Conservation (phyloP, 2,888 invertebrate species). For the Patella caerulea region DNA sequence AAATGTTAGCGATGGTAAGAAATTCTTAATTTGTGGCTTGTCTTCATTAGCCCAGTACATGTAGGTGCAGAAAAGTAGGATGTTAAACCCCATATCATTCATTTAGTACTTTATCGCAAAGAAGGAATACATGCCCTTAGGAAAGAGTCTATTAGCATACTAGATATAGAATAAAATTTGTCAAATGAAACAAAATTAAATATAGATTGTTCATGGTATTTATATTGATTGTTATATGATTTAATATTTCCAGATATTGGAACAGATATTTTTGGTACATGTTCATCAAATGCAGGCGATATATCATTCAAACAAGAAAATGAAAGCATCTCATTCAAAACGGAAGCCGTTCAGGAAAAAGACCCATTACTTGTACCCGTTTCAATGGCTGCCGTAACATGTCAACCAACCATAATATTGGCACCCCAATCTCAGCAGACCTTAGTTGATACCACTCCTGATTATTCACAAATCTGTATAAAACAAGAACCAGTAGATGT, state of each 20-base stretch:
- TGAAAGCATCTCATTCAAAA: slow-evolving; percentile 73
- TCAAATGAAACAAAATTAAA: too few relatives aligned
- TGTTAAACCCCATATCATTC: too few relatives aligned
- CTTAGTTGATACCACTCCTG: slow-evolving; percentile 24
- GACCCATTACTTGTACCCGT: neutral
- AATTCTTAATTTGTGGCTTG: slow-evolving; percentile 20
- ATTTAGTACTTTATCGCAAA: too few relatives aligned
- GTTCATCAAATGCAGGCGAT: slow-evolving; percentile 73
- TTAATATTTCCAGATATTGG: slow-evolving; percentile 81
- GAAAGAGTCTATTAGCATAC: too few relatives aligned
- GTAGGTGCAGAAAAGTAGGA: too few relatives aligned
- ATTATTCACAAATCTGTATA: slow-evolving; percentile 80
- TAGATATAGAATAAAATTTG: too few relatives aligned
- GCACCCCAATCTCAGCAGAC: slow-evolving; percentile 41
- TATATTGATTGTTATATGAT: too few relatives aligned
- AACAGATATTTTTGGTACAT: slow-evolving; percentile 85
- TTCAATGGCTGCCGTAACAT: slow-evolving; percentile 48
- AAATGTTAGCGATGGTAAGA: slow-evolving; percentile 15
- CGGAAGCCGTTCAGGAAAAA: slow-evolving; percentile 42
- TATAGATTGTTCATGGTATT: too few relatives aligned
- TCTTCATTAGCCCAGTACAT: neutral
- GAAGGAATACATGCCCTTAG: too few relatives aligned
- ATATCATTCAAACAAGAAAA: neutral
- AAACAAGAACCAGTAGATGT: slow-evolving; percentile 77
- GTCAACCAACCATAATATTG: slow-evolving; percentile 73